Conservation (phyloP, 2,797 vertebrate species). For the Anisognathus igniventris region DNA sequence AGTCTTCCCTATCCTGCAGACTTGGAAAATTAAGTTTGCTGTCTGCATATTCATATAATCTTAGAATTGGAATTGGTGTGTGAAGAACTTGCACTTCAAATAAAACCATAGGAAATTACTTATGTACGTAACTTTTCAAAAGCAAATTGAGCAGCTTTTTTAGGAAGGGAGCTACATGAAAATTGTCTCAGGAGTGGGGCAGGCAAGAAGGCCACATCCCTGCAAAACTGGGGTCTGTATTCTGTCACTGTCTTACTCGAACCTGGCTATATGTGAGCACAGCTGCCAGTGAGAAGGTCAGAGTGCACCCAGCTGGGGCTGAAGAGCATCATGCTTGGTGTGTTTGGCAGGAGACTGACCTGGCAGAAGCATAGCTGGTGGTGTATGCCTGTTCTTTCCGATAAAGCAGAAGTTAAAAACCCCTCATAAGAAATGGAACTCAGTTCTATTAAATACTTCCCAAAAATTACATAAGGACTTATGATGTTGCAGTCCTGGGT, state of each 20-base stretch:
- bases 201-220: neutral
- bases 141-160: neutral
- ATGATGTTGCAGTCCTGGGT: neutral
- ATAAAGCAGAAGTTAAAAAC: neutral
- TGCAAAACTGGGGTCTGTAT: neutral
- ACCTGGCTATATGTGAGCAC: accelerated
- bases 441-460: neutral
- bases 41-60: neutral
- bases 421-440: neutral
- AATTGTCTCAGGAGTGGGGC: neutral
- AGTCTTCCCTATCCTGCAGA: neutral
- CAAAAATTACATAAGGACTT: neutral
- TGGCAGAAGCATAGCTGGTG: neutral
- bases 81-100: neutral
- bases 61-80: neutral
- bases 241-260: accelerated
- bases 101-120: neutral
- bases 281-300: accelerated
- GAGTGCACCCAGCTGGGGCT: neutral
- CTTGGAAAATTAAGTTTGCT: neutral
- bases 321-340: neutral
- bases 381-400: neutral
- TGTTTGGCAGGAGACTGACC: neutral
- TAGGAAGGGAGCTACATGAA: neutral
- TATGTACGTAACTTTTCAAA: neutral